Percentiles rank a stretch among this genome's conserved stretches.
These are phyloP conservation scores for Suncus etruscus DNA, from an alignment of 2,113 vertebrate genomes.

Conservation along the genomic window DNA sequence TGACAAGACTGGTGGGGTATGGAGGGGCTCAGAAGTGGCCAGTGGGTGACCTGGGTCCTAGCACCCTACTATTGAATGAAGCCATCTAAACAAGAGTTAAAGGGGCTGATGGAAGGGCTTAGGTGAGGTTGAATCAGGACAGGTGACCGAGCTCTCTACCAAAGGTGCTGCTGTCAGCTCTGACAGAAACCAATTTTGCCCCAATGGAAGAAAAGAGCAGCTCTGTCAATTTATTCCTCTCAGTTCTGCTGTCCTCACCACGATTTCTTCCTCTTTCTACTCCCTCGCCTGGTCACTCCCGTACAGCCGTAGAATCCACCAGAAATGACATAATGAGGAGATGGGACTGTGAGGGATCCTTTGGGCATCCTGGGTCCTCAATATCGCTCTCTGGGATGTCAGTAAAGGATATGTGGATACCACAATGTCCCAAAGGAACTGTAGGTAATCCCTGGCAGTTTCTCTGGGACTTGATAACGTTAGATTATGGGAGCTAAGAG, in stretches of 20 bases:
- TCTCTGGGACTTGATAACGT: neutral
- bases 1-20: slow-evolving; percentile 46
- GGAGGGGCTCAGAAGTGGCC: slow-evolving; percentile 6
- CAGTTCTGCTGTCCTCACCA: neutral
- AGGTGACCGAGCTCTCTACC: neutral
- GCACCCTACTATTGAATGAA: neutral
- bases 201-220: neutral
- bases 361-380: neutral
- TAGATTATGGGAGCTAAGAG: neutral
- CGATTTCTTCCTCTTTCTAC: neutral
- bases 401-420: neutral
- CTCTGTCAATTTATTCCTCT: neutral
- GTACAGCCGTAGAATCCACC: neutral
- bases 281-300: neutral
- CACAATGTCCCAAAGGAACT: neutral
- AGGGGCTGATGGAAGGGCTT: neutral
- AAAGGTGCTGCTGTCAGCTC: neutral
- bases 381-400: neutral
- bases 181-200: neutral
- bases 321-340: neutral
- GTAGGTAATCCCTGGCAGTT: neutral
- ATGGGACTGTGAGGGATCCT: neutral
- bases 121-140: neutral
- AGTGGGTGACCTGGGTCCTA: slow-evolving; percentile 2
- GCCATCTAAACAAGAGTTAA: neutral